Evolutionary conservation across 2,888 invertebrate genomes (phyloP).

Genomic region (Acrobeloides nanus): DNA sequence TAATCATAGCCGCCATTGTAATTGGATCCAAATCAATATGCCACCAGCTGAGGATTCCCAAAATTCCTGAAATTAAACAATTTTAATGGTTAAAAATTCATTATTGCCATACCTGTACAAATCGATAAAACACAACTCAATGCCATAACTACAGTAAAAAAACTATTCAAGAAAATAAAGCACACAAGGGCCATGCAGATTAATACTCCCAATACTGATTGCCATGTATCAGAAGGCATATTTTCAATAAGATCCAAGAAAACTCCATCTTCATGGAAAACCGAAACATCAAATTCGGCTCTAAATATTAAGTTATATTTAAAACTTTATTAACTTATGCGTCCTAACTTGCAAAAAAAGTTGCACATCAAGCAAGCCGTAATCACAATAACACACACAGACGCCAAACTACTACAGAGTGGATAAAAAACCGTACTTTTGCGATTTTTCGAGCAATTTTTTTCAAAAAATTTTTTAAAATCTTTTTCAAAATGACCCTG

Average conservation of each 20-base stretch:
- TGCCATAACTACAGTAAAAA: constrained; percentile 49
- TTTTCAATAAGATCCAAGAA: constrained; percentile 52
- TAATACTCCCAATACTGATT: constrained; percentile 31
- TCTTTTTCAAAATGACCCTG: too few species aligned
- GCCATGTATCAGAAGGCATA: constrained; percentile 52
- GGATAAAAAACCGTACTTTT: too few species aligned
- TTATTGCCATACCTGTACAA: constrained; percentile 23
- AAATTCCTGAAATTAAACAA: constrained; percentile 31
- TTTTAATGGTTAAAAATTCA: background rate
- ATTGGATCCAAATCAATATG: constrained; percentile 49
- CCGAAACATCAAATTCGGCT: constrained; percentile 37
- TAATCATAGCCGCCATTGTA: constrained; percentile 48
- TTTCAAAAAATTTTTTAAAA: too few species aligned
- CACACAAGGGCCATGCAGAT: constrained; percentile 49
- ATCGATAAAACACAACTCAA: constrained; percentile 40
- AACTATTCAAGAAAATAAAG: constrained; percentile 44
- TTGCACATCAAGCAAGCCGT: too few species aligned
- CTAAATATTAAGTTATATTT: constrained; percentile 7
- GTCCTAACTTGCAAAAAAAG: too few species aligned
- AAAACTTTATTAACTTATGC: too few species aligned
- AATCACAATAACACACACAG: too few species aligned
- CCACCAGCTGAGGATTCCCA: constrained; percentile 45
- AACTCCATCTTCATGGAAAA: constrained; percentile 49
- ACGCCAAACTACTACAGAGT: too few species aligned
- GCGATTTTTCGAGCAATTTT: too few species aligned